Percentiles rank a stretch among this genome's conserved stretches.
Evolutionary conservation across 2,888 invertebrate species (phyloP).

Genomic region (Eustalomyia histrio): DNA sequence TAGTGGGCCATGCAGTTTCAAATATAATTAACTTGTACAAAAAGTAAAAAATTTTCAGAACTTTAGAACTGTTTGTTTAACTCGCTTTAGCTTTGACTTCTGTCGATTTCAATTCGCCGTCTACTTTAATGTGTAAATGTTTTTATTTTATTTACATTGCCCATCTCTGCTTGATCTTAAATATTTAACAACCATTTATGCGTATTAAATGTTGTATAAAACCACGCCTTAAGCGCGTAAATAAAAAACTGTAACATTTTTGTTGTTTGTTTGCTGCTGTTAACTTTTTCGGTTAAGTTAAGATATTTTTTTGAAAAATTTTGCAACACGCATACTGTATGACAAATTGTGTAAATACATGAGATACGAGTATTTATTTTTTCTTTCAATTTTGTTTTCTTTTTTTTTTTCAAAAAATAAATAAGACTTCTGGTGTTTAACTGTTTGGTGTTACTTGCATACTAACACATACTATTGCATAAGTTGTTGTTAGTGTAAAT

Average conservation of each 20-base stretch:
- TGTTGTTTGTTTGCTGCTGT: constrained; percentile 6
- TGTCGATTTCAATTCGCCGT: too few species aligned
- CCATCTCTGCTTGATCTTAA: constrained; percentile 27
- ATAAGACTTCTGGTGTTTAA: constrained; percentile 56
- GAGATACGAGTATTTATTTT: constrained; percentile 70
- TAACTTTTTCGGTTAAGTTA: constrained; percentile 24
- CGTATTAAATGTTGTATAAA: constrained; percentile 58
- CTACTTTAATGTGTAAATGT: too few species aligned
- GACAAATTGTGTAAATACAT: constrained; percentile 77
- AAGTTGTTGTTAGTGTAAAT: constrained; percentile 25
- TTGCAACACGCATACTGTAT: constrained; percentile 67
- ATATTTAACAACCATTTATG: constrained; percentile 53
- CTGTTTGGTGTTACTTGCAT: constrained; percentile 57
- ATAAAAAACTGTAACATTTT: constrained; percentile 46
- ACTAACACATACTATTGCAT: constrained; percentile 50
- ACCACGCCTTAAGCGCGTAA: constrained; percentile 61
- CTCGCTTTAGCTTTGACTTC: too few species aligned
- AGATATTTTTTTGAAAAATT: constrained; percentile 51
- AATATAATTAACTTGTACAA: too few species aligned
- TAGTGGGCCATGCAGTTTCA: too few species aligned
- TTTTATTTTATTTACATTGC: too few species aligned
- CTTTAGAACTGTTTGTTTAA: too few species aligned
- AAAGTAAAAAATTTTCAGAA: too few species aligned
- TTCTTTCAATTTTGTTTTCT: constrained; percentile 21
- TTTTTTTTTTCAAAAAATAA: background rate